Base-by-base conservation (phyloP, 2,113 vertebrate genomes). In the Trinectes maculatus region DNA sequence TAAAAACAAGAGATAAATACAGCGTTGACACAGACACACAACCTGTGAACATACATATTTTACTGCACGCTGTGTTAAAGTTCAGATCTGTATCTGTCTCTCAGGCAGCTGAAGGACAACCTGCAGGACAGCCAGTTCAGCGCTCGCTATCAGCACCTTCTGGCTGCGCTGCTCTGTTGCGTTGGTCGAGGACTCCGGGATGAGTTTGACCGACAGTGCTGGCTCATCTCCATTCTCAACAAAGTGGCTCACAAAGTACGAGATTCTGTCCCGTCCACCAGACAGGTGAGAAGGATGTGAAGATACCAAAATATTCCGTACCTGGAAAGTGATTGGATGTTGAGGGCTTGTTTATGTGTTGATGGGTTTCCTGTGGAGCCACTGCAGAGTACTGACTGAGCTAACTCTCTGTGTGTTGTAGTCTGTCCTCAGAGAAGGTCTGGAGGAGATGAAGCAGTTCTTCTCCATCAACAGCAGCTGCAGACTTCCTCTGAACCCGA, bases 81-180 rank as follows among this genome's bases (percentile, higher is more conserved):
- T n/a, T 15, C 2, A 7, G 8, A 22, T 40, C 7, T 26, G 25
- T 54, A 1, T 67, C 13, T 21, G 13, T 18, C 16, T 36, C 16
- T 25, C 89, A 99, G 98, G 97, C 76, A 98, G 81, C 90, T 99
- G 81, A 98, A 98, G 89, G 97, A 99, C 0, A 92, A 94, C 44
- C 93, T 99, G 11, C 96, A 97, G 89, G 97, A 99, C 83, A 95
- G 95, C 0, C 97, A 98, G 93, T 98, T 98, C 92, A 96, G 94
- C n/a, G 95, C 95, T 74, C 94, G 98, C 1, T 99, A 98, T 85
- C 98, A 98, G 89, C 96, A 96, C 64, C 92, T 98, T 61, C 94
- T 98, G 85, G 97, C 95, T 0, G 97, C 96, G 4, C 84, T 99
- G 82, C 89, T 99, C 11, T 98, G 97, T 92, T 99, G 97, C 79